These are phyloP conservation scores for Andrena cerasifolii DNA, from an alignment of 1,140 invertebrate species.

Conservation along the genomic window DNA sequence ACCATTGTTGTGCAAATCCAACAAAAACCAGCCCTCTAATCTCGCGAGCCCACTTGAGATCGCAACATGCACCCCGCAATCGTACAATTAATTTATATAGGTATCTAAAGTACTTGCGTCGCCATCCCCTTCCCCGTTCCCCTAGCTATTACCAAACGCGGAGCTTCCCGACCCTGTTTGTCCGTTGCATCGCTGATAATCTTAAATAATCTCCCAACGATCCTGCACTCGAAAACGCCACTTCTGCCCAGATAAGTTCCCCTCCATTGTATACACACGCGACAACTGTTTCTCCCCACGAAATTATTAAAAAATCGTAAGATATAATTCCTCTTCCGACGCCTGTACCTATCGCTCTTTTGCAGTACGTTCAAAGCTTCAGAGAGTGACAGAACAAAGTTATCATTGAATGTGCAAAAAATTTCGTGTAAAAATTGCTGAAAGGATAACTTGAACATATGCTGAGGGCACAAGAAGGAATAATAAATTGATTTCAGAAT, in stretches of 20 bases:
- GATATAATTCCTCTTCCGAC: too few species aligned
- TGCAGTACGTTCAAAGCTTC: too few species aligned
- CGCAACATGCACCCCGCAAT: constrained; percentile 68
- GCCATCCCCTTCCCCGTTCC: constrained; percentile 54
- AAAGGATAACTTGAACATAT: too few species aligned
- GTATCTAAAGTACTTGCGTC: constrained; percentile 72
- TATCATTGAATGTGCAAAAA: too few species aligned
- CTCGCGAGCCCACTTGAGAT: constrained; percentile 77
- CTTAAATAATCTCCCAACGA: constrained; percentile 45
- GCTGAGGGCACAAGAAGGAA: too few species aligned
- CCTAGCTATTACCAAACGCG: constrained; percentile 25
- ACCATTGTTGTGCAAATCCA: constrained; percentile 76
- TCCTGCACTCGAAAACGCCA: constrained; percentile 28
- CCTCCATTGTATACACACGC: background rate
- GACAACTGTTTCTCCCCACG: background rate
- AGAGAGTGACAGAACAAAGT: too few species aligned
- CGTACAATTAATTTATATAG: constrained; percentile 81
- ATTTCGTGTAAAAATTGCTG: too few species aligned
- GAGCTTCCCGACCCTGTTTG: constrained; percentile 10
- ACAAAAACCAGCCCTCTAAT: constrained; percentile 78
- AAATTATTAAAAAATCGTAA: background rate
- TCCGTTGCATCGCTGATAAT: constrained; percentile 41
- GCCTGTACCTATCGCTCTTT: too few species aligned
- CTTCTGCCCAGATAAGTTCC: background rate
- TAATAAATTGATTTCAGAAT: background rate